Conservation (phyloP, 2,113 vertebrate genomes). For the Pitta sordida region DNA sequence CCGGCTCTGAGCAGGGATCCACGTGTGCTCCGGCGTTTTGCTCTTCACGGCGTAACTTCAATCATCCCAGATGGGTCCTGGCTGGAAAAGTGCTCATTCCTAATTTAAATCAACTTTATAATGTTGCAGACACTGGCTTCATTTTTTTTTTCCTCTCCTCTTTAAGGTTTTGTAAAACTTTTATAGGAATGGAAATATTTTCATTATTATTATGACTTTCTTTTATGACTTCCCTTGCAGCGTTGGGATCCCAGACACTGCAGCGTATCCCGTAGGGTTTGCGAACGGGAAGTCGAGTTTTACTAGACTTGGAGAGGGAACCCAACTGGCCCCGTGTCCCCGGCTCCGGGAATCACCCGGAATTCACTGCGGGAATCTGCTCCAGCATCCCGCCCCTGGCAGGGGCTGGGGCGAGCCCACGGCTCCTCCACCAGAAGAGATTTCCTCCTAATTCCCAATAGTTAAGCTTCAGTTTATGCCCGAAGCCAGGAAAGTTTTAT, state of each 20-base stretch:
- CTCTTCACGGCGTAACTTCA: background rate
- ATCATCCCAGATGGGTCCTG: background rate
- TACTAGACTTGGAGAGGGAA: constrained; percentile 41
- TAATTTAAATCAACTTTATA: background rate
- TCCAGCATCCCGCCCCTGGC: constrained; percentile 20
- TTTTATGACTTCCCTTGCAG: constrained; percentile 51
- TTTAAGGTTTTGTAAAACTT: constrained; percentile 33
- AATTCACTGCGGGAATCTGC: background rate
- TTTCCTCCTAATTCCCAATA: constrained; percentile 61
- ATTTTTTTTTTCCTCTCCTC: background rate
- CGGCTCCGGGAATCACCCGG: background rate
- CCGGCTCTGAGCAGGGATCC: background rate
- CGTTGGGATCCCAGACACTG: background rate
- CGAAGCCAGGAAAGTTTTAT: constrained; percentile 60
- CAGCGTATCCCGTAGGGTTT: constrained; percentile 11
- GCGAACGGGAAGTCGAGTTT: constrained; percentile 5
- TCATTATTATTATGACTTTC: constrained; percentile 10
- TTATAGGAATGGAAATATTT: constrained; percentile 57
- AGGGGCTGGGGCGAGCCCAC: background rate
- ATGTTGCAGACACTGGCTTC: background rate
- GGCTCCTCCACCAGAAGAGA: constrained; percentile 17
- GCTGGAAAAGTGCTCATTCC: background rate
- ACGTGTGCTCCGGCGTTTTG: background rate
- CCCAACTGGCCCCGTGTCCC: background rate
- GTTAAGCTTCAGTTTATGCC: constrained; percentile 32